phyloP scores from a whole-genome alignment of 2,113 vertebrate genomes.

The Eptesicus fuscus region DNA sequence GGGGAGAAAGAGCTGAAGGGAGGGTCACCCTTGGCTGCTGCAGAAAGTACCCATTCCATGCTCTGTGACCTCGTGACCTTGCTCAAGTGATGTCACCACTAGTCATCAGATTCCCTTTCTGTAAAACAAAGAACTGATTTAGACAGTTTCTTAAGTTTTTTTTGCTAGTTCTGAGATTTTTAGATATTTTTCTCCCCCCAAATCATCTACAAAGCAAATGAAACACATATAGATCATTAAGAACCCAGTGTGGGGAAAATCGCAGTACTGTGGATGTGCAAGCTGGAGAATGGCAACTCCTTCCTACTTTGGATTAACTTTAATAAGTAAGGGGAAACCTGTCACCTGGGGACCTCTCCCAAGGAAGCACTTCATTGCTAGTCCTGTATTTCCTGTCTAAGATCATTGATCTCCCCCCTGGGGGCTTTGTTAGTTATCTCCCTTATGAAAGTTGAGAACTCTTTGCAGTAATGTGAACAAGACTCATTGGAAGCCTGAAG shows the following conservation, averaged over 20 bases:
- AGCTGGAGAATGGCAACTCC: not conserved
- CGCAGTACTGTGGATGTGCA: too few relatives aligned
- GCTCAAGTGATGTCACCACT: not conserved
- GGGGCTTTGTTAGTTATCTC: too few relatives aligned
- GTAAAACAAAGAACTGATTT: not conserved
- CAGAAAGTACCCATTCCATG: not conserved
- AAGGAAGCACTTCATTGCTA: too few relatives aligned
- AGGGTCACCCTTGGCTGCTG: not conserved
- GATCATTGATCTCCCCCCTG: too few relatives aligned
- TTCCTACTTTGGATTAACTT: not conserved
- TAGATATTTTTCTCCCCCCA: not conserved
- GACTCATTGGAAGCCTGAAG: fast-evolving
- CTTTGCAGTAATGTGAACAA: not conserved
- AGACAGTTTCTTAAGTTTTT: not conserved
- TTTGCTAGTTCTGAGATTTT: not conserved
- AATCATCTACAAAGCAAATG: not conserved
- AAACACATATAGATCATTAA: not conserved
- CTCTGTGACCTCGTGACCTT: not conserved
- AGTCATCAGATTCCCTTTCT: not conserved
- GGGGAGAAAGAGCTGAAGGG: not conserved
- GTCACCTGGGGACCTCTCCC: too few relatives aligned
- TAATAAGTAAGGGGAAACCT: too few relatives aligned
- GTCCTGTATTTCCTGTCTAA: too few relatives aligned
- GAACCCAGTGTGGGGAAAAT: not conserved
- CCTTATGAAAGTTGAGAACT: not conserved